Base-by-base conservation (phyloP, 2,888 invertebrate species). In the Axea sp. region DNA sequence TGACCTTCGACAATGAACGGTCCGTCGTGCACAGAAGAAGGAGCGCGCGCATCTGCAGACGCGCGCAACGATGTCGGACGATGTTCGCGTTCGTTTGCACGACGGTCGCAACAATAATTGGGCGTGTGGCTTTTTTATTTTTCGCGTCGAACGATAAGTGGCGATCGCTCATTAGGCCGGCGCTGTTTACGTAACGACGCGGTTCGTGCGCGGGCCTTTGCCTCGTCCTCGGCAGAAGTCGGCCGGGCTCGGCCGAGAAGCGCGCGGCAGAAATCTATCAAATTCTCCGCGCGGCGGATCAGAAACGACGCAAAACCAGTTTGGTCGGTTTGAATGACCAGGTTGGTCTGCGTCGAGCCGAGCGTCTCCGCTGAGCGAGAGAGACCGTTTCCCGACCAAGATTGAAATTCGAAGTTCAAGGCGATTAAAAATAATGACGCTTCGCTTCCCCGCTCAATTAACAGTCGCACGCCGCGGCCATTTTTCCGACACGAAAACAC, bases 241-340 rank as follows among this genome's bases (percentile, higher is more conserved):
- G 65, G 33, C 35, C 24, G 19, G 41, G 57, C 65, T 78, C 74
- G 75, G 47, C 47, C 62, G 55, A 64, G 78, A 81, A 82, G 12
- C 28, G 76, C 77, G 76, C 77, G 31, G 81, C 78, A 82, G 83
- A 85, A 82, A 86, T 86, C 86, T 84, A 86, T 86, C 86, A 86
- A 86, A 86, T 85, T 84, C 82, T 81, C 80, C 75, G 76, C 74
- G 81, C 78, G 81, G 81, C 80, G 59, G 76, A 86, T 84, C 82
- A 82, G 84, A 80, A 83, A 82, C 80, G 82, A 81, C 78, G 83
- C 79, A 80, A 84, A 86, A 87, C 87, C 86, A 86, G 87, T 87
- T 86, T 86, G 85, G 85, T 84, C 79, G 83, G 86, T 85, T 84
- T 76, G 81, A 80, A 83, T 82, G 82, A 84, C 82, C 81, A 84